Percentiles rank a stretch among this genome's conserved stretches.
phyloP scores from a whole-genome alignment of 2,797 vertebrate genomes.

The Helarctos malayanus region DNA sequence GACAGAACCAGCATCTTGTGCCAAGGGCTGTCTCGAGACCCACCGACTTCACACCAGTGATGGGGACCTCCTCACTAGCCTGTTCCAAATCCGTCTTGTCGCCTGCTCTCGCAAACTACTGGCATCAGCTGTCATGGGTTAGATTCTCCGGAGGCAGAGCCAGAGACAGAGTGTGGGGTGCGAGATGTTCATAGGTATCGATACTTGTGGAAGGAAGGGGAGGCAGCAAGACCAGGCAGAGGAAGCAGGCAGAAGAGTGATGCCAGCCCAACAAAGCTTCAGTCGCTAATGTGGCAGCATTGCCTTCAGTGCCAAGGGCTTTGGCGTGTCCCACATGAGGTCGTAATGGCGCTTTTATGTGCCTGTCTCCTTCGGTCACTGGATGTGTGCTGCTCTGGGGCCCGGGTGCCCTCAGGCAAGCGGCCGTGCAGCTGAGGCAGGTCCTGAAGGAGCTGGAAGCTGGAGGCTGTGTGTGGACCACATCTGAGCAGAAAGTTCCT shows the following conservation, averaged over 20 bases:
- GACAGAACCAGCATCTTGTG: not conserved
- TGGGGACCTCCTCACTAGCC: not conserved
- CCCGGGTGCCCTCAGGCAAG: not conserved
- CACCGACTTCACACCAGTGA: not conserved
- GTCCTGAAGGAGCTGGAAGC: not conserved
- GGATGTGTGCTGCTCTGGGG: not conserved
- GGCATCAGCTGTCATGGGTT: not conserved
- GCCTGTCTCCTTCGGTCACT: not conserved
- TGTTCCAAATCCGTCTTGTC: not conserved
- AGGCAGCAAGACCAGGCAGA: not conserved
- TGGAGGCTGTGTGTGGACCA: not conserved
- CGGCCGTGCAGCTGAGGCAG: not conserved
- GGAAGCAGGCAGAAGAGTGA: not conserved
- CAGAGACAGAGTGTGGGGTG: not conserved
- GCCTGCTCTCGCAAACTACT: not conserved
- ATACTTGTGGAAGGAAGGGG: not conserved
- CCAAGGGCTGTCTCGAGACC: not conserved
- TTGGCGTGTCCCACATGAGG: not conserved
- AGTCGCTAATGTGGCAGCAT: not conserved
- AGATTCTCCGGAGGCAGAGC: not conserved
- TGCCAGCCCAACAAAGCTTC: rapidly evolving
- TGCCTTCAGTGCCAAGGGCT: not conserved
- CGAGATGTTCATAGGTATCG: not conserved
- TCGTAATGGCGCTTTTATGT: not conserved
- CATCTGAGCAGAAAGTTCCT: not conserved